These are phyloP conservation scores for Cosmia trapezina DNA, from an alignment of 2,888 invertebrate genomes.

Conservation along the genomic window DNA sequence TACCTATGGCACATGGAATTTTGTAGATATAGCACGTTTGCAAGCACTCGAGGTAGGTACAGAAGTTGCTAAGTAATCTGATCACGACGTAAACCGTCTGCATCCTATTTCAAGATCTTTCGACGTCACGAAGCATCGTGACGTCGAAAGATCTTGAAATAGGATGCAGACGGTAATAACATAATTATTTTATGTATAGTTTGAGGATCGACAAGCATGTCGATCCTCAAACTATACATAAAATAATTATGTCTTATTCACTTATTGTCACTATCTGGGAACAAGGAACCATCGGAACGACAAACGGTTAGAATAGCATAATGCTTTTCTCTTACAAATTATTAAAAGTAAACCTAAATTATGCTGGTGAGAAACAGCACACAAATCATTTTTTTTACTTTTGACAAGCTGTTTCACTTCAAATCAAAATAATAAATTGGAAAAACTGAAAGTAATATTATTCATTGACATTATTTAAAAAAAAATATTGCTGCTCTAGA, in stretches of 20 bases:
- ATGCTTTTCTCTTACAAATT: background rate
- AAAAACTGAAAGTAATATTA: slow-evolving; percentile 23
- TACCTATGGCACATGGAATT: background rate
- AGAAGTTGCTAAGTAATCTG: slow-evolving; percentile 30
- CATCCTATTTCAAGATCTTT: slow-evolving; percentile 20
- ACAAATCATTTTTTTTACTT: background rate
- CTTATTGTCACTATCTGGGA: background rate
- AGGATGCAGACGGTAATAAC: slow-evolving; percentile 10
- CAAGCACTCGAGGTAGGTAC: slow-evolving; percentile 18
- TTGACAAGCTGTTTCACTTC: slow-evolving; percentile 2
- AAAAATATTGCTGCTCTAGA: slow-evolving; percentile 21
- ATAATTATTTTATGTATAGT: too few species aligned
- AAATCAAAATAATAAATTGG: slow-evolving; percentile 1
- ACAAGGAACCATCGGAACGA: background rate
- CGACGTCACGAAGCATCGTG: background rate
- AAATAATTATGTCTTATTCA: slow-evolving; percentile 1
- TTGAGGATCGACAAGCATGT: too few species aligned
- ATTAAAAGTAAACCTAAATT: background rate
- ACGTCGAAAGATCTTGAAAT: slow-evolving; percentile 12
- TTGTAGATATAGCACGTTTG: slow-evolving; percentile 4
- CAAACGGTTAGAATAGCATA: background rate
- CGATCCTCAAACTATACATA: background rate
- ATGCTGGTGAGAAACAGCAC: background rate
- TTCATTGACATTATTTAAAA: slow-evolving; percentile 13
- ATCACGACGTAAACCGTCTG: slow-evolving; percentile 16